Base-by-base conservation (phyloP, 2,888 invertebrate genomes). In the Leptura quadrifasciata region DNA sequence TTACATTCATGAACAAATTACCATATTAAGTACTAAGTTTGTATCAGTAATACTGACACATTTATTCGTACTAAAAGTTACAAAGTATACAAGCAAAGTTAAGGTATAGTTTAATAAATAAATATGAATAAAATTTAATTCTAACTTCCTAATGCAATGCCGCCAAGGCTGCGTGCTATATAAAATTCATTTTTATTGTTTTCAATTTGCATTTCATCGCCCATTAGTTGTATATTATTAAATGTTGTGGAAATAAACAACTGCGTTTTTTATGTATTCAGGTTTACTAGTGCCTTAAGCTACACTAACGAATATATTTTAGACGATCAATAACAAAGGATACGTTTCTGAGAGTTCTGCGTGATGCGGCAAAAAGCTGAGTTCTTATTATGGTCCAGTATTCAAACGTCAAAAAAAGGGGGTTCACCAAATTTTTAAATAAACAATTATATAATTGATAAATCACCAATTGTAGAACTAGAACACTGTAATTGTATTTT, bases 191-290 rank as follows among this genome's bases (percentile, higher is more conserved):
- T 55, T 74, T 68, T 68, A 74, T 70, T 74, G 74, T 71, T 72
- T 68, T 31, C 72, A 69, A 75, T 75, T 77, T 77, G 69, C 72
- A 60, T 75, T 68, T 77, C 69, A 77, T 69, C 75, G 72, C 72
- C n/a, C 12, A 47, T 47, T 47, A 47, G 12, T 47, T 47, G 47
- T 47, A 15, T 47, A 2, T 39, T 39, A 47, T 15, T 47, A 47
- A n/a, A 47, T 5, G 15, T 6, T n/a, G 3, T n/a, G 47, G 15
- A 47, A 47, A n/a, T 47, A 47, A 15, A 15, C 39, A 47, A 47
- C 15, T 47, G 47, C n/a, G 5, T 47, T 47, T 47, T n/a, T 47
- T 47, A n/a, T 47, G 5, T 47, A 47, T 12, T 47, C 39, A 39
- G 39, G 39, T 39, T 39, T 39, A 39, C 2, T 39, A 12, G 12